These are phyloP conservation scores for Electrona antarctica DNA, from an alignment of 2,113 vertebrate genomes.

Conservation along the genomic window DNA sequence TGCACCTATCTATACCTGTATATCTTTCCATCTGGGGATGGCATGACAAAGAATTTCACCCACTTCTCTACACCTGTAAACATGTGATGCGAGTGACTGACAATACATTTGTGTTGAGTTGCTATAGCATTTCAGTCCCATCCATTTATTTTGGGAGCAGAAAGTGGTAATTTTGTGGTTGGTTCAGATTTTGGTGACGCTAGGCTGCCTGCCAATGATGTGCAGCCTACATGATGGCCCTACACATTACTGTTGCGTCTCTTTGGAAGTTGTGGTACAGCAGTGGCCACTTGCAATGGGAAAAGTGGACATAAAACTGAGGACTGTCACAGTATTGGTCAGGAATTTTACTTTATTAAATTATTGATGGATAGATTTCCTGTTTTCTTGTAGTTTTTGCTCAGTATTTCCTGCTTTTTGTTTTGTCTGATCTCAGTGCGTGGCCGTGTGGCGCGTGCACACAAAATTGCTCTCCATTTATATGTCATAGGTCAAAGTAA, in stretches of 20 bases:
- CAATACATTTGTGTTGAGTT: no score
- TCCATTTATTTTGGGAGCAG: constrained; percentile 59
- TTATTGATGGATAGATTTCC: not conserved
- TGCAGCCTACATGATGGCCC: no score
- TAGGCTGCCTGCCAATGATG: constrained; percentile 17
- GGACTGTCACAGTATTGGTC: not conserved
- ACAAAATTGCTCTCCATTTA: no score
- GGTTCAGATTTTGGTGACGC: constrained; percentile 52
- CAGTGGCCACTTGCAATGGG: constrained; percentile 13
- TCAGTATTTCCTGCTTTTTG: not conserved
- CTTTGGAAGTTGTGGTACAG: not conserved
- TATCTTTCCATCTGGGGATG: no score
- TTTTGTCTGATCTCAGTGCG: not conserved
- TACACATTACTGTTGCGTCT: constrained; percentile 8
- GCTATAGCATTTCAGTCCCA: constrained; percentile 28
- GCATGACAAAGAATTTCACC: no score
- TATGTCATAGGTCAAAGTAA: no score
- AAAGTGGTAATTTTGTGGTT: constrained; percentile 65
- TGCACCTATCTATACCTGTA: no score
- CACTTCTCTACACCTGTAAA: no score
- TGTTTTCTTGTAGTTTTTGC: not conserved
- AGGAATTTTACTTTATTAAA: not conserved
- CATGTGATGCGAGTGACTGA: no score
- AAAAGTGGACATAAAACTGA: not conserved
- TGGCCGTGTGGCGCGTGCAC: no score